Base-by-base conservation (phyloP, 2,888 invertebrate species). In the Leptinotarsa peninsularis region DNA sequence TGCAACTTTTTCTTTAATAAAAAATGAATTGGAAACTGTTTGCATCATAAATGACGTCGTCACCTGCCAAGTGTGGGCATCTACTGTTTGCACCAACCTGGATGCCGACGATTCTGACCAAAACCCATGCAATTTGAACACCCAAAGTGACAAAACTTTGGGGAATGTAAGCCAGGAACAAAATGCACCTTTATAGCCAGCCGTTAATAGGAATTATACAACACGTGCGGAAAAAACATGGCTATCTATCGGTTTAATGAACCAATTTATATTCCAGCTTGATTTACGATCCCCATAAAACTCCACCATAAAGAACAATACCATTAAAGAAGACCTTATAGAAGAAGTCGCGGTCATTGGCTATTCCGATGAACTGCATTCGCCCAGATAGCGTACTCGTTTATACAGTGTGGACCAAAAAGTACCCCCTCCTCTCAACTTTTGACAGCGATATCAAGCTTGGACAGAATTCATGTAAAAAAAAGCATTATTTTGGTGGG, bases 211-310 rank as follows among this genome's bases (percentile, higher is more conserved):
- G 18, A 52, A 68, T 68, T 68, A 68, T n/a, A 54, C 58, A 58
- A 70, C 58, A 15, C 70, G 58, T 18, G n/a, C 7, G 23, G 49
- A 58, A 70, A 52, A 58, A 58, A 70, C 58, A 60, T 70, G 60
- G 56, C 70, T 49, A 49, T 21, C 70, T 43, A 17, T 49, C 71
- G 49, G 49, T 75, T 71, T 75, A 75, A 75, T 75, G 70, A 75
- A 56, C 74, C 67, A 75, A 75, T 75, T 71, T 71, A 75, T 75
- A 75, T 75, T 75, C 74, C 60, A 43, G 66, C 66, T 50, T 75
- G 71, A 75, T 75, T 75, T 75, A 75, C 71, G 74, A 66, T 23
- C 54, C 56, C 50, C 74, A 75, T 71, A 75, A 74, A 75, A 71
- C 67, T 58, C 50, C 56, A 15, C 23, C 67, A 75, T 50, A 56